Evolutionary conservation across 2,888 invertebrate genomes (phyloP).

Genomic region (Drosophila mettleri): DNA sequence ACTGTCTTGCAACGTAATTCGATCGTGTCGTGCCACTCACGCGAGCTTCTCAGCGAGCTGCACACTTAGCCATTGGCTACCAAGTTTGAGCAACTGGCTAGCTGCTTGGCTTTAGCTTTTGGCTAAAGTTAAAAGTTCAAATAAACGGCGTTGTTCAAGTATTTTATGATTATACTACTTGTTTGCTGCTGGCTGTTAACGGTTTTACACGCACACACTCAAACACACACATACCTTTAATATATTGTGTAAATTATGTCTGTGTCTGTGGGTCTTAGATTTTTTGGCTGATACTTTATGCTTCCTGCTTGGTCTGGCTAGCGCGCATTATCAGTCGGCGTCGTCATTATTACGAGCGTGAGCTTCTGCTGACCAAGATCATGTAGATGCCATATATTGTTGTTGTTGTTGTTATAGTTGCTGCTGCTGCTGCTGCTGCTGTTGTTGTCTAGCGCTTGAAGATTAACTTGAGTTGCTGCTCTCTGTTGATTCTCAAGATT

Average conservation of each 20-base stretch:
- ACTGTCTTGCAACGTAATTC: not conserved
- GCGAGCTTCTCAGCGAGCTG: conserved; percentile 30
- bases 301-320: conserved; percentile 67
- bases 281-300: conserved; percentile 64
- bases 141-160: conserved; percentile 70
- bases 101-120: conserved; percentile 19
- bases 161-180: conserved; percentile 75
- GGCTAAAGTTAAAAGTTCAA: conserved; percentile 76
- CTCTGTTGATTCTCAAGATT: conserved; percentile 47
- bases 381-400: conserved; percentile 38
- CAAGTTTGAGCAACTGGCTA: conserved; percentile 39
- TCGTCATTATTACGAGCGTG: conserved; percentile 53
- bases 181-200: conserved; percentile 60
- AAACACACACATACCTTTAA: not conserved
- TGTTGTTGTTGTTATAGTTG: conserved; percentile 22
- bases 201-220: conserved; percentile 46
- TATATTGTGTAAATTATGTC: conserved; percentile 6
- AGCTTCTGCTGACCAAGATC: conserved; percentile 64
- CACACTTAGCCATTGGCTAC: conserved; percentile 39
- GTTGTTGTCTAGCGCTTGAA: conserved; percentile 30
- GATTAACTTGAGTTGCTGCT: conserved; percentile 43
- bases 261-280: conserved; percentile 32
- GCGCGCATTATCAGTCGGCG: conserved; percentile 56
- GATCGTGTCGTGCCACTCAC: conserved; percentile 18
- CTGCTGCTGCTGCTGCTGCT: conserved; percentile 9